A percentile compares a stretch with the other conserved stretches of the same genome.
phyloP scores from a whole-genome alignment of 2,113 vertebrate species.

The Upupa epops region DNA sequence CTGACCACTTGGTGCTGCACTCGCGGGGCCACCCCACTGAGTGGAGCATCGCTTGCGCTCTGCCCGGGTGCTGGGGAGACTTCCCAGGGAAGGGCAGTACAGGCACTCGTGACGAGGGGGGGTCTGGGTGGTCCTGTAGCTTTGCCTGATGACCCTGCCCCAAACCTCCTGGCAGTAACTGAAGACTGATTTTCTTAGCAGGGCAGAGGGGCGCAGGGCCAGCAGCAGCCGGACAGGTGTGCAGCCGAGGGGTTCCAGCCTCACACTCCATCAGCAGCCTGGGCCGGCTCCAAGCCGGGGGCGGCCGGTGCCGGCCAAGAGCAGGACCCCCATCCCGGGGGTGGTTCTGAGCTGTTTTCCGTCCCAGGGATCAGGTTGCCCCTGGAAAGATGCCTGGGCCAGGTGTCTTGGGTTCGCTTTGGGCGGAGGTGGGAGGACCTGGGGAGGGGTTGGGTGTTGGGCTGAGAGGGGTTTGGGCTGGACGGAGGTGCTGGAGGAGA shows the following conservation, averaged over 20 bases:
- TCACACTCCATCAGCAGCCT: background rate
- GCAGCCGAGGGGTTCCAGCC: background rate
- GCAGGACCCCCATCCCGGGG: accelerated
- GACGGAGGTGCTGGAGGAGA: background rate
- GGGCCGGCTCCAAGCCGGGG: background rate
- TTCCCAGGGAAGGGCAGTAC: no score
- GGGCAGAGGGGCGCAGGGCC: background rate
- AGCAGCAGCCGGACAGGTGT: no score
- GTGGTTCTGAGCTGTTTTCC: background rate
- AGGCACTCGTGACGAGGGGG: background rate
- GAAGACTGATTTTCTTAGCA: background rate
- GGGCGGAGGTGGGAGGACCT: background rate
- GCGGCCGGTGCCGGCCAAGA: background rate
- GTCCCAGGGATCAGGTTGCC: background rate
- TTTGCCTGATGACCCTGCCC: background rate
- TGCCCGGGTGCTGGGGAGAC: no score
- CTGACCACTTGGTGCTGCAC: no score
- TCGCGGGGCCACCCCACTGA: no score
- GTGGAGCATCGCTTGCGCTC: no score
- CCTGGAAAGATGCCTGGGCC: background rate
- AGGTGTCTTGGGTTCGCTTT: background rate
- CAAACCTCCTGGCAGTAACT: background rate
- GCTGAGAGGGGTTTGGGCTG: background rate
- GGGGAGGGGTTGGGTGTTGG: background rate
- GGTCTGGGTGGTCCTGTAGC: accelerated